Evolutionary conservation across 2,113 vertebrate genomes (phyloP).

Genomic region (Ceyx melanurus): DNA sequence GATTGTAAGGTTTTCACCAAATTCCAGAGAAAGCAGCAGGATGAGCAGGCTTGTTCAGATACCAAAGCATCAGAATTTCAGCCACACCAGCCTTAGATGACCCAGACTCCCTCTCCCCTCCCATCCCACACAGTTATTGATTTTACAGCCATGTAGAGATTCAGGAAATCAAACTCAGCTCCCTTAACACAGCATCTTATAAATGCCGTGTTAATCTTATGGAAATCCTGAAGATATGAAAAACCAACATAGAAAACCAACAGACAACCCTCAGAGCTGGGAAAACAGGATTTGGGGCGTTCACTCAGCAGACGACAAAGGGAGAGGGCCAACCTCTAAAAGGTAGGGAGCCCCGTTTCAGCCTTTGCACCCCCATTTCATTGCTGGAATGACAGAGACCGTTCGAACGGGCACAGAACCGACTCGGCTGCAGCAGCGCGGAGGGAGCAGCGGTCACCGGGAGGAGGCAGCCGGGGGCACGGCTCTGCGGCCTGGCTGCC

Average conservation of each 20-base stretch:
- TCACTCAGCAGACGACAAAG: rapidly evolving
- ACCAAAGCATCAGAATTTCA: not conserved
- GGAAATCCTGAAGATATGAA: rapidly evolving
- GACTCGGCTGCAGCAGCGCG: rapidly evolving
- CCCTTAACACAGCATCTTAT: rapidly evolving
- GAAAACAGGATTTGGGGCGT: rapidly evolving
- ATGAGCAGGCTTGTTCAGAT: not conserved
- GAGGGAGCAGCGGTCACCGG: rapidly evolving
- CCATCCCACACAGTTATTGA: not conserved
- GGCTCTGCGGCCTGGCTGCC: not conserved
- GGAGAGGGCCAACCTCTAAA: rapidly evolving
- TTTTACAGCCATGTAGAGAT: rapidly evolving
- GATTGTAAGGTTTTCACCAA: not conserved
- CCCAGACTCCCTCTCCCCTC: too few relatives aligned
- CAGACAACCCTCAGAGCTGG: too few relatives aligned
- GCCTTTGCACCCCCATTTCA: rapidly evolving
- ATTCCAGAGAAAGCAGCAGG: not conserved
- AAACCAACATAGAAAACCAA: not conserved
- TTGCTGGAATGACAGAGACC: rapidly evolving
- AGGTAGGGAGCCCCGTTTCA: rapidly evolving
- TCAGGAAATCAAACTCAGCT: not conserved
- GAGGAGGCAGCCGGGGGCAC: too few relatives aligned
- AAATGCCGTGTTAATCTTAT: rapidly evolving
- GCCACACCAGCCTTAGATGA: not conserved
- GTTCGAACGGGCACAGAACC: rapidly evolving